Percentiles rank a stretch among this genome's conserved stretches.
Conservation (phyloP, 2,888 invertebrate species). For the Bimastos eiseni region DNA sequence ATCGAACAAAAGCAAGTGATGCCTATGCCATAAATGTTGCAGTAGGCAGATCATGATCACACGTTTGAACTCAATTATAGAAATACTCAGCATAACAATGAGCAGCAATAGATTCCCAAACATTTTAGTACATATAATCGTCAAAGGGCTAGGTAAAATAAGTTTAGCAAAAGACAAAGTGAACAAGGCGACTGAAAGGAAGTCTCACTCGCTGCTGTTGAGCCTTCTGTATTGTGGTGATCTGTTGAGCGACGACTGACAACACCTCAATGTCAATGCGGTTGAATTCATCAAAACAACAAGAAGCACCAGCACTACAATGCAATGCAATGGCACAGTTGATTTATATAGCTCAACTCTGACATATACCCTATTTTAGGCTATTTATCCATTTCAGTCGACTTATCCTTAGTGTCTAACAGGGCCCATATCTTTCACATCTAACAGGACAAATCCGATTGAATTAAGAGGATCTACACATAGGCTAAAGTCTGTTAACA, state of each 20-base stretch:
- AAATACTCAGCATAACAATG: no score
- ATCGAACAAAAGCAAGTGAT: no score
- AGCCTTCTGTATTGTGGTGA: conserved; percentile 67
- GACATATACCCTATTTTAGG: not conserved
- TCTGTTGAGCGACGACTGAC: conserved; percentile 62
- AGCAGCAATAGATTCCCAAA: no score
- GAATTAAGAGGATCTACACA: not conserved
- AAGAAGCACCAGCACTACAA: conserved; percentile 15
- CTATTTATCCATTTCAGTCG: not conserved
- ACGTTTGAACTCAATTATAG: no score
- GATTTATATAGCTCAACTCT: not conserved
- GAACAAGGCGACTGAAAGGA: not conserved
- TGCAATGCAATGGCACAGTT: not conserved
- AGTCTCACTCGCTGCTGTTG: conserved; percentile 63
- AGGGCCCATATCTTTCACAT: not conserved
- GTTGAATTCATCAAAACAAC: conserved; percentile 63
- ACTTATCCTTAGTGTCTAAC: not conserved
- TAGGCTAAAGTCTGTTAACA: not conserved
- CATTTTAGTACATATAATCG: no score
- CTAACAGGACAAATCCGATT: not conserved
- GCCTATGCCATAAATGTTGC: no score
- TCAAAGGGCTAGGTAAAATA: no score
- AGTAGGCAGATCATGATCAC: no score
- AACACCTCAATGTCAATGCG: conserved; percentile 62
- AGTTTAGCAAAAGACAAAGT: no score